Evolutionary conservation across 2,888 invertebrate species (phyloP), one percentile per base, ranked within the genome.

Genomic region (Coelinius sp.): DNA sequence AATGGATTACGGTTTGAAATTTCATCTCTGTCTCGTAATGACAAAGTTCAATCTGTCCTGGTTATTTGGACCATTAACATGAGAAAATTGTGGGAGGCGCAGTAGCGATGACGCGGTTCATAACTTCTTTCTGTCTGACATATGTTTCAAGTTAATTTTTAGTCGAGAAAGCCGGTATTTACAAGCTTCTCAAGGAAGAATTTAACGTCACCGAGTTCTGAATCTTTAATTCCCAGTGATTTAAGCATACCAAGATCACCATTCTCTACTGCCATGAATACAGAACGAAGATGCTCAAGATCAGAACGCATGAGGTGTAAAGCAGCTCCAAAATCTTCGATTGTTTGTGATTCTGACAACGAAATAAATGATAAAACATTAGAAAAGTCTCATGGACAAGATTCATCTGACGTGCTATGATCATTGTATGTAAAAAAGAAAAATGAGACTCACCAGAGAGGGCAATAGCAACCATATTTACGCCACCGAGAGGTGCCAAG

Each of bases 161-260:
- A 97, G 91, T 97, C 97, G 89, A 97, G 93, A 90, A 97, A 97
- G 81, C 97, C 97, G 79, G 97, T 97, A 89, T 96, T 96, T 73
- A 97, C 96, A 84, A 97, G 91, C 89, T 97, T 97, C 90, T 97
- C 97, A 84, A 97, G 91, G 91, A 97, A 97, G 90, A 97, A 97
- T 88, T 97, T 97, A 70, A 97, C 97, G 86, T 97, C 97, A 17
- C 97, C 97, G 77, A 97, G 91, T 87, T 97, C 97, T 0, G 96
- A 97, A 88, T 97, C 97, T 89, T 97, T 97, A 88, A 97, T 97
- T 79, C 97, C 97, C 76, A 97, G 91, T 10, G 96, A 96, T 86
- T 97, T 97, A 73, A 97, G 90, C 94, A 97, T 96, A 73, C 97
- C 96, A 75, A 97, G 91, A 88, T 97, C 97, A 12, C 97, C 97